phyloP scores from a whole-genome alignment of 2,113 vertebrate species.

The Anarrhichthys ocellatus region DNA sequence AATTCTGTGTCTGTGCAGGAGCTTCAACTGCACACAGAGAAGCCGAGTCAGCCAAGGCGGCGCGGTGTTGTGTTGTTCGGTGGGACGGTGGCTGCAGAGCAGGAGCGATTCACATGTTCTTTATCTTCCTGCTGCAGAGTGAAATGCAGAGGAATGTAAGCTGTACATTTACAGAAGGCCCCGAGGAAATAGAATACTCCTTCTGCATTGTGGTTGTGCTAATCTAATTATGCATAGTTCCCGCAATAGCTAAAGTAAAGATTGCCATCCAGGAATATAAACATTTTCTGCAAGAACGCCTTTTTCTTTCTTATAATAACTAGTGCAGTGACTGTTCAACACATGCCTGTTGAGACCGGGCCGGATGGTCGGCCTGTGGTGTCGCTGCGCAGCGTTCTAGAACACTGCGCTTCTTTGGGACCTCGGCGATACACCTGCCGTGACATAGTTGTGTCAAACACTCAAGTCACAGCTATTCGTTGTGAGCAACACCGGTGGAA shows the following conservation, averaged over 20 bases:
- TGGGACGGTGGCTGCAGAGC: constrained; percentile 54
- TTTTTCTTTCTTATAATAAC: constrained; percentile 60
- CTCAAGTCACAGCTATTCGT: no score
- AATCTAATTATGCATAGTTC: constrained; percentile 80
- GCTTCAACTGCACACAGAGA: constrained; percentile 47
- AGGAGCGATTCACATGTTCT: constrained; percentile 70
- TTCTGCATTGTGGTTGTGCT: constrained; percentile 71
- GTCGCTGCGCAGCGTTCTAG: no score
- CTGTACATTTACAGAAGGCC: constrained; percentile 74
- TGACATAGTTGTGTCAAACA: no score
- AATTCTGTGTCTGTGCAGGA: constrained; percentile 18
- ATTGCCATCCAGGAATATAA: constrained; percentile 72
- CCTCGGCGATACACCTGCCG: no score
- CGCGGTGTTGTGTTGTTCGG: constrained; percentile 49
- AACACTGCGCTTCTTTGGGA: no score
- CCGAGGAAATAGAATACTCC: constrained; percentile 76
- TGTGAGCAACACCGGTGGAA: neutral
- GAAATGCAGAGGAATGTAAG: constrained; percentile 78
- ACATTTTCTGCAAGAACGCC: constrained; percentile 65
- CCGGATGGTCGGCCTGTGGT: no score
- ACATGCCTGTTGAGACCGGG: no score
- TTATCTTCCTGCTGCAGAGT: constrained; percentile 78
- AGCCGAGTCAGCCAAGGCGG: constrained; percentile 38
- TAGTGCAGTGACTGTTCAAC: no score
- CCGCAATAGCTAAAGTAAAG: constrained; percentile 65